Conservation (phyloP, 2,888 invertebrate species). For the Lycocerus yunnanus region DNA sequence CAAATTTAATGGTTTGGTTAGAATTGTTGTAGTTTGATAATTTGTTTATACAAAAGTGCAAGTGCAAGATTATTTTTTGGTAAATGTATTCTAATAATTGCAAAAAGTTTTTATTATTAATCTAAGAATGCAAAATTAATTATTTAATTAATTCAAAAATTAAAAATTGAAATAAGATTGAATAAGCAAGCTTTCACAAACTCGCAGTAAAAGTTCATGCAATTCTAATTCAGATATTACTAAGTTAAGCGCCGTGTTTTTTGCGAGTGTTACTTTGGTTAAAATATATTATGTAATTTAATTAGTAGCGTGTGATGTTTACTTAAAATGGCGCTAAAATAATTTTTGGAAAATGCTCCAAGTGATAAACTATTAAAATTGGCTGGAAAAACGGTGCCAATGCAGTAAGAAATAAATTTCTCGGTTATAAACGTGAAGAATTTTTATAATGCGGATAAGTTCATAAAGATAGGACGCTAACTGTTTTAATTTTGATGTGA, state of each 20-base stretch:
- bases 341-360: neutral
- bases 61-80: neutral
- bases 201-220: slow-evolving; percentile 17
- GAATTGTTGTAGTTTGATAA: neutral
- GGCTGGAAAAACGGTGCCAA: neutral
- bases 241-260: neutral
- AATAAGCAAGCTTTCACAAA: slow-evolving; percentile 19
- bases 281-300: neutral
- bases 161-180: slow-evolving; percentile 11
- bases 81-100: neutral
- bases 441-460: neutral
- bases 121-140: neutral
- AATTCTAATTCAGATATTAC: slow-evolving; percentile 8
- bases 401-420: neutral
- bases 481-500: neutral
- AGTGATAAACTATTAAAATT: neutral
- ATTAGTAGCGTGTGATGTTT: neutral
- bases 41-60: neutral
- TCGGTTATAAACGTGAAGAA: neutral
- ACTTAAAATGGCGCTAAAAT: neutral
- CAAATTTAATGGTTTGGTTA: neutral
- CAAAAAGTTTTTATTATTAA: neutral
- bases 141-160: slow-evolving; percentile 3
- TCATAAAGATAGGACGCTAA: neutral
- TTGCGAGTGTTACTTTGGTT: neutral